A percentile compares a stretch with the other conserved stretches of the same genome.
phyloP scores from a whole-genome alignment of 2,888 invertebrate species.

The Cordilura impudica region DNA sequence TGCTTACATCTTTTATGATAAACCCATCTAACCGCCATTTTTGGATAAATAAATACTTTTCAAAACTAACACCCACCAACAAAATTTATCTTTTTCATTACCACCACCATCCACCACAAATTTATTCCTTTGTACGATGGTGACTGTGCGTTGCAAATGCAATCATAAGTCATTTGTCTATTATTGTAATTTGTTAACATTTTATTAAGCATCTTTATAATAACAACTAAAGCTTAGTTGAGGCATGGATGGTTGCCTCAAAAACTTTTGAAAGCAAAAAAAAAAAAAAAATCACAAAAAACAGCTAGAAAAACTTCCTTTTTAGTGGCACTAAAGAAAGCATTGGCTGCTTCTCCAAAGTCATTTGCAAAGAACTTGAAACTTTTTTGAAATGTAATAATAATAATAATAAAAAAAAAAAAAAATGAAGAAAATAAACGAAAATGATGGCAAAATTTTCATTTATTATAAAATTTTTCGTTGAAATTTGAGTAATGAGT shows the following conservation, averaged over 20 bases:
- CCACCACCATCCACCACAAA: neutral
- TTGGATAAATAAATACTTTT: neutral
- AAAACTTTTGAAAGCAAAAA: conserved; percentile 27
- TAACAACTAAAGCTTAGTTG: conserved; percentile 33
- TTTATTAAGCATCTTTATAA: conserved; percentile 44
- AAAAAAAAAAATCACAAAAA: conserved; percentile 35
- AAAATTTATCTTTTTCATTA: conserved; percentile 14
- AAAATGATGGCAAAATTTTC: conserved; percentile 54
- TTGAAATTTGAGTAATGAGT: conserved; percentile 59
- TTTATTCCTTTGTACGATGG: neutral
- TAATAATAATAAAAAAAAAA: conserved; percentile 1
- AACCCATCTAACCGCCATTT: conserved; percentile 4
- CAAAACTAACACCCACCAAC: conserved; percentile 36
- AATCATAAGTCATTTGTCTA: conserved; percentile 63
- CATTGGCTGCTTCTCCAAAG: conserved; percentile 54
- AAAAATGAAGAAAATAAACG: no score
- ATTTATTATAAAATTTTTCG: conserved; percentile 48
- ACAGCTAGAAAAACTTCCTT: conserved; percentile 33
- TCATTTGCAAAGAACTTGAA: conserved; percentile 62
- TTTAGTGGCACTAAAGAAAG: conserved; percentile 53
- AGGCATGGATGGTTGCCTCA: conserved; percentile 12
- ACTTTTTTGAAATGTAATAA: conserved; percentile 36
- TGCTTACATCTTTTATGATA: neutral
- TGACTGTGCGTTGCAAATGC: conserved; percentile 48
- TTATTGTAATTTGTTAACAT: conserved; percentile 63